phyloP scores from a whole-genome alignment of 2,113 vertebrate genomes.

The Dascyllus trimaculatus region DNA sequence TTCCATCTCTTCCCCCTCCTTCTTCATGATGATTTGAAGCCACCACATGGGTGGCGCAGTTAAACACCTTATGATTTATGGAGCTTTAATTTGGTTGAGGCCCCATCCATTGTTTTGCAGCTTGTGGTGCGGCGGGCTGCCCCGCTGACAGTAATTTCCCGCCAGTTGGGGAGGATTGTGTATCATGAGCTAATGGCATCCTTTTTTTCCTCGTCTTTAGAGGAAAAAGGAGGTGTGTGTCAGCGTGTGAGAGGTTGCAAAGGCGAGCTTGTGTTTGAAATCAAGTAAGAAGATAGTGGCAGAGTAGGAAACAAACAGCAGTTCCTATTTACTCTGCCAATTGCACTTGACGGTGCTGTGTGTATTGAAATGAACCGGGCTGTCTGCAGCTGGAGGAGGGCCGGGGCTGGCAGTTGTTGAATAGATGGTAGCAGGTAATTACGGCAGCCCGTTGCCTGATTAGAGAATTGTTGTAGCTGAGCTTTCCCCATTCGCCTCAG shows the following conservation, averaged over 20 bases:
- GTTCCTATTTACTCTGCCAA: slow-evolving; percentile 81
- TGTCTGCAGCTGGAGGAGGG: slow-evolving; percentile 70
- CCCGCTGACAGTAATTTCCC: slow-evolving; percentile 83
- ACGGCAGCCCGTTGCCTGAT: slow-evolving; percentile 68
- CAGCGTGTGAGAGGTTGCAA: slow-evolving; percentile 31
- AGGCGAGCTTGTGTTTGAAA: slow-evolving; percentile 53
- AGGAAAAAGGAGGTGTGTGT: slow-evolving; percentile 62
- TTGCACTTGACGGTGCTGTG: slow-evolving; percentile 82
- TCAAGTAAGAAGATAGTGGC: slow-evolving; percentile 37
- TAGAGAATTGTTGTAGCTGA: slow-evolving; percentile 72
- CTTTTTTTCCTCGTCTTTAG: slow-evolving; percentile 67
- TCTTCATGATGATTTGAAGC: slow-evolving; percentile 32
- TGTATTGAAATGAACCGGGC: slow-evolving; percentile 85
- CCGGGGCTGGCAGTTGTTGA: slow-evolving; percentile 47
- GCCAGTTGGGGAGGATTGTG: slow-evolving; percentile 81
- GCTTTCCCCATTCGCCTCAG: slow-evolving; percentile 27
- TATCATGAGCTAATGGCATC: slow-evolving; percentile 76
- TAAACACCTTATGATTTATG: slow-evolving; percentile 83
- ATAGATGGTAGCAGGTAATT: slow-evolving; percentile 73
- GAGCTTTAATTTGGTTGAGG: slow-evolving; percentile 79
- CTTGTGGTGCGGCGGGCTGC: slow-evolving; percentile 64
- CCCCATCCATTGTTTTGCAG: slow-evolving; percentile 74
- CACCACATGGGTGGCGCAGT: slow-evolving; percentile 57
- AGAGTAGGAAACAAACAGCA: slow-evolving; percentile 81
- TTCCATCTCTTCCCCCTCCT: slow-evolving; percentile 24